Evolutionary conservation across 2,797 vertebrate species (phyloP), one percentile per base, ranked within the genome.

Genomic region (Clarias laeviceps): DNA sequence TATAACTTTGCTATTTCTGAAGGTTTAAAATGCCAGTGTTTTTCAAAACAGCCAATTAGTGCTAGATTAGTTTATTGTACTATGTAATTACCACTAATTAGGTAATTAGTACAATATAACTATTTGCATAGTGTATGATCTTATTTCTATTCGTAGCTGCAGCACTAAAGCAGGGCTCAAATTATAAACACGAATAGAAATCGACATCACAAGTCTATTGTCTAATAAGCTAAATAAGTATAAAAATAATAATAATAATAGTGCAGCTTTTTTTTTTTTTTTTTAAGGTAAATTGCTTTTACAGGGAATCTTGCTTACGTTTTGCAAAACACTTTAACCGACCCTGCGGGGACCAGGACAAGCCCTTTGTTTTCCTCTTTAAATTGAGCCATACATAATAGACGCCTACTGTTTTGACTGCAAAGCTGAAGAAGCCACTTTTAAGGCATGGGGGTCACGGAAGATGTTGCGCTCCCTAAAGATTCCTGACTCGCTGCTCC

Each of bases 381-480:
- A 80, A 80, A 80, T 80, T 80, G 56, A 64, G 78, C 45, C 70
- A 40, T 74, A 81, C 54, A 59, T 82, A 82, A 85, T 62, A 64
- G 59, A 14, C 61, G 22, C n/a, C 84, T 65, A 20, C 78, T 73
- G 84, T 69, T 84, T 70, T 57, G 50, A 12, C 68, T 73, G 66
- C 34, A 76, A 82, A 59, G 69, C 11, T 8, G 29, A 82, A 27
- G 70, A 62, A 66, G 54, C 40, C 66, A 62, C 18, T 80, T 50
- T 80, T 80, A 11, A 80, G 37, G 56, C 57, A 80, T 15, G 68
- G 74, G 34, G 59, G 59, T 70, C 57, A 37, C 24, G 72, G 17
- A 32, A 45, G 76, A n/a, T 45, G 7, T 34, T 45, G 2, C 3
- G 77, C 20, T 73, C 68, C 78, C 65, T 72, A 34, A 2, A 84